Conservation (phyloP, 1,140 invertebrate species). For the Neotoxoptera formosana region DNA sequence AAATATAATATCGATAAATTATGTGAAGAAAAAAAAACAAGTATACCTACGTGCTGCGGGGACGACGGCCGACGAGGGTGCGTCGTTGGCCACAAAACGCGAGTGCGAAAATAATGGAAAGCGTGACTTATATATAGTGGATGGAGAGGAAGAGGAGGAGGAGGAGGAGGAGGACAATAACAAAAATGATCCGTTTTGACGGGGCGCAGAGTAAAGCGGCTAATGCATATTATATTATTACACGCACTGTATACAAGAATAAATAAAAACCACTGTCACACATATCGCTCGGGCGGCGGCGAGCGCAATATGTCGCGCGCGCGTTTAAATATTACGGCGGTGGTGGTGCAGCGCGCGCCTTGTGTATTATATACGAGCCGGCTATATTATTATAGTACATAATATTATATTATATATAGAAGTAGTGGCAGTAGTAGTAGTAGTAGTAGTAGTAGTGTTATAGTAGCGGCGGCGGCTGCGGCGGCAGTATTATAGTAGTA, state of each 20-base stretch:
- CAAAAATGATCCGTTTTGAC: slow-evolving; percentile 23
- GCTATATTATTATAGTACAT: background rate
- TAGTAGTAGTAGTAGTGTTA: background rate
- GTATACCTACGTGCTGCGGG: background rate
- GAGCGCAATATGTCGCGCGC: background rate
- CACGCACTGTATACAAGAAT: background rate
- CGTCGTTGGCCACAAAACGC: background rate
- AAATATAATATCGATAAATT: background rate
- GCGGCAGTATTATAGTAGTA: background rate
- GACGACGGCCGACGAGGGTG: background rate
- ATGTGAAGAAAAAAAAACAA: background rate
- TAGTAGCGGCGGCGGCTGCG: background rate
- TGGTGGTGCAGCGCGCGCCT: background rate
- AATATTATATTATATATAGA: background rate
- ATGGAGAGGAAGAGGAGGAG: background rate
- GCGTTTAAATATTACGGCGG: background rate
- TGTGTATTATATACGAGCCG: background rate
- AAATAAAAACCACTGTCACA: slow-evolving; percentile 47
- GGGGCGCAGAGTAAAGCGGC: background rate
- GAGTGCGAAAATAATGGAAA: background rate
- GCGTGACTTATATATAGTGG: background rate
- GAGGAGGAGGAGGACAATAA: background rate
- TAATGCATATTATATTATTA: slow-evolving; percentile 45
- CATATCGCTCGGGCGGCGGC: background rate
- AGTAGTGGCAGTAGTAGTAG: background rate